These are phyloP conservation scores for Stenodera caucasica DNA, from an alignment of 2,888 invertebrate species.

Conservation along the genomic window DNA sequence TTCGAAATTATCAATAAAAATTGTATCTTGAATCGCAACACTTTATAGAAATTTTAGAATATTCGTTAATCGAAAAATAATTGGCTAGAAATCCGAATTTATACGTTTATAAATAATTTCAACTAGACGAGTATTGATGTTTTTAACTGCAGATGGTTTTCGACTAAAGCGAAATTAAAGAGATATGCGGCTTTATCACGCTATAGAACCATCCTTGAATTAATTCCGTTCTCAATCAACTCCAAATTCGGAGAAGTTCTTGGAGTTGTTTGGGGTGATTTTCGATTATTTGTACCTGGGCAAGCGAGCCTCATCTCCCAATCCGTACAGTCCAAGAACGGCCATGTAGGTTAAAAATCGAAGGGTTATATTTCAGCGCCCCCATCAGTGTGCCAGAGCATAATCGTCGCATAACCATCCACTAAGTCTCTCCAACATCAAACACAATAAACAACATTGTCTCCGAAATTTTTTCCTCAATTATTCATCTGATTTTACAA, in stretches of 20 bases:
- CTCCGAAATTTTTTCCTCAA: slow-evolving; percentile 14
- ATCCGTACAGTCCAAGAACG: slow-evolving; percentile 77
- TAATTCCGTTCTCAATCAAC: neutral
- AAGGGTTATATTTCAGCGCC: slow-evolving; percentile 40
- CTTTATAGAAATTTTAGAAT: neutral
- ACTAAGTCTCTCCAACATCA: slow-evolving; percentile 1
- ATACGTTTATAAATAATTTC: too few relatives aligned
- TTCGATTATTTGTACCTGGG: slow-evolving; percentile 44
- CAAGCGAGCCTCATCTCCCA: slow-evolving; percentile 71
- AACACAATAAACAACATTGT: slow-evolving; percentile 8
- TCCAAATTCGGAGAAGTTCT: too few relatives aligned
- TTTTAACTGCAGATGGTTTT: too few relatives aligned
- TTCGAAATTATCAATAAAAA: too few relatives aligned
- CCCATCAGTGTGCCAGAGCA: slow-evolving; percentile 45
- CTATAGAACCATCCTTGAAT: neutral
- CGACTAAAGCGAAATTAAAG: neutral
- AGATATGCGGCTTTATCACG: neutral
- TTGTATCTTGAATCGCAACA: too few relatives aligned
- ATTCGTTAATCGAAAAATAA: too few relatives aligned
- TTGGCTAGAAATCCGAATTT: too few relatives aligned
- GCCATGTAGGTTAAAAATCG: slow-evolving; percentile 61
- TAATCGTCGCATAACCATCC: slow-evolving; percentile 27
- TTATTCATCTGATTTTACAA: slow-evolving; percentile 24
- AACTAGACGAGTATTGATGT: too few relatives aligned
- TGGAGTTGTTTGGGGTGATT: neutral